Base-by-base conservation (phyloP, 2,113 vertebrate species). In the Neomonachus schauinslandi region DNA sequence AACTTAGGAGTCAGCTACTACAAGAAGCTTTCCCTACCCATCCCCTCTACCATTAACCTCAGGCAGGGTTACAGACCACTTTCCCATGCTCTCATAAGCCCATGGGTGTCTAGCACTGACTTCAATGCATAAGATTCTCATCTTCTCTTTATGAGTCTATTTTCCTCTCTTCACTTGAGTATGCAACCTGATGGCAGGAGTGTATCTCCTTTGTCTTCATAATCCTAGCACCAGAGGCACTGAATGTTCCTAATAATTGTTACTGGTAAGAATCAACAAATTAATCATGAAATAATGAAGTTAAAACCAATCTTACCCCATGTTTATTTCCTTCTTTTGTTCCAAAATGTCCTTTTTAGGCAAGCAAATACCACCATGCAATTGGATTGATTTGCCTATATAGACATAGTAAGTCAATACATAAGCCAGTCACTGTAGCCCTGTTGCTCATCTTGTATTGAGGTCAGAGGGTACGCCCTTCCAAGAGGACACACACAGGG, bases 281-380 rank as follows among this genome's bases (percentile, higher is more conserved):
- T 94, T 74, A 83, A 89, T 33, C 33, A 79, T 22, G 69, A 91
- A 84, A 55, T 87, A 69, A 76, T 76, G 77, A 93, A 87, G 42
- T 57, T 33, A 93, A 91, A 97, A 87, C 8, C n/a, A 59, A 74
- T 69, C 31, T 71, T 36, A 95, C 13, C 5, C 57, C 33, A 65
- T 42, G 4, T 67, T 86, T 85, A 71, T 79, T 76, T 79, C 59
- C 33, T 81, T 72, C 42, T 84, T 83, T 87, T 49, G 46, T 51
- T 92, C 89, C 51, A 91, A 86, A 91, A 91, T 76, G n/a, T 65
- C 7, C 21, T 92, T 76, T 83, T 91, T 84, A 85, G 77, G 72
- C 9, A 90, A 77, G 26, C 12, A 97, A 77, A 67, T 80, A 84
- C 31, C 31, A 51, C 18, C 39, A 42, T 8, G 19, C 51, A 69